phyloP scores from a whole-genome alignment of 2,888 invertebrate species.

The Brenthis hecate region DNA sequence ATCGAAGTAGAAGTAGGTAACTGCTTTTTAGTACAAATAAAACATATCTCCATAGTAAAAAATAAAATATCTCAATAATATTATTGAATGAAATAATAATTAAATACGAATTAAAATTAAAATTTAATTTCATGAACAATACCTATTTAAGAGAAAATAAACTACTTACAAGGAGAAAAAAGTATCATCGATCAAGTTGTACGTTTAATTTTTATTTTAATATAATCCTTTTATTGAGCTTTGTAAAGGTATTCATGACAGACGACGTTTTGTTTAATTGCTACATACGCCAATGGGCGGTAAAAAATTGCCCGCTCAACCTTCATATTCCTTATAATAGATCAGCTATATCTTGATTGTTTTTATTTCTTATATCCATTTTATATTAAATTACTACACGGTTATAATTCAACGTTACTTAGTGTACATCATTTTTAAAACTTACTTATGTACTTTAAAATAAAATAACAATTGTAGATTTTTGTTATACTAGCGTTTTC shows the following conservation, averaged over 20 bases:
- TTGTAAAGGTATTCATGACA: constrained; percentile 49
- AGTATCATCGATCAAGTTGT: constrained; percentile 17
- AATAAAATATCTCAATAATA: too few species aligned
- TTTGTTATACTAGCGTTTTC: too few species aligned
- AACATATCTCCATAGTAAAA: too few species aligned
- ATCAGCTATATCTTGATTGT: constrained; percentile 22
- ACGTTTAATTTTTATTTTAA: constrained; percentile 22
- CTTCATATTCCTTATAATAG: constrained; percentile 32
- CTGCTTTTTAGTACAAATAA: too few species aligned
- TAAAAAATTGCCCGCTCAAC: constrained; percentile 35
- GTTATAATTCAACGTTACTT: too few species aligned
- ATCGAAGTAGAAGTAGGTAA: too few species aligned
- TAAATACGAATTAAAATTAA: neutral
- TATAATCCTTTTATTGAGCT: constrained; percentile 36
- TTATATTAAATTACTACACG: too few species aligned
- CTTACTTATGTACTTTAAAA: too few species aligned
- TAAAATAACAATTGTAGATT: too few species aligned
- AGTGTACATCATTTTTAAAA: too few species aligned
- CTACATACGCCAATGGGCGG: constrained; percentile 44
- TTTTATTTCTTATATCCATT: constrained; percentile 1
- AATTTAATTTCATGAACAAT: constrained; percentile 1
- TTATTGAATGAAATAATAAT: too few species aligned
- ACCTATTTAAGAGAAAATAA: neutral
- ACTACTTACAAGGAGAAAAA: neutral
- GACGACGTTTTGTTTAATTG: constrained; percentile 55